Evolutionary conservation across 2,888 invertebrate genomes (phyloP).

Genomic region (Rhynchonema sp.): DNA sequence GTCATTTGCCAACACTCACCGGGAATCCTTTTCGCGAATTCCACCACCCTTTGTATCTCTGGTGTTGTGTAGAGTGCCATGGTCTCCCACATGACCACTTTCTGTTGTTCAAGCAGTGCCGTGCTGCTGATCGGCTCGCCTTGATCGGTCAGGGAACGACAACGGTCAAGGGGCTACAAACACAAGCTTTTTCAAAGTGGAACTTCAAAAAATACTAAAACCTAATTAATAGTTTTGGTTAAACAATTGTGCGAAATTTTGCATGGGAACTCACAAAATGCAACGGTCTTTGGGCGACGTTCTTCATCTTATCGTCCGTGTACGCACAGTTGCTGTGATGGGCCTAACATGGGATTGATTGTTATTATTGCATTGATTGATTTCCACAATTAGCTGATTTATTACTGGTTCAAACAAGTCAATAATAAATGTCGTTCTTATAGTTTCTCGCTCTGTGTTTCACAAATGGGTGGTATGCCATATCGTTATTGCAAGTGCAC

Average conservation of each 20-base stretch:
- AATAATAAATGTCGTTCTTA: no score
- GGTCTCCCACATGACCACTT: conserved; percentile 61
- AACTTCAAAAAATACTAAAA: no score
- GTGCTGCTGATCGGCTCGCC: conserved; percentile 14
- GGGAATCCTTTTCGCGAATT: conserved; percentile 83
- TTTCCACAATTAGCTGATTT: no score
- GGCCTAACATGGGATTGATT: no score
- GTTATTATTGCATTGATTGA: no score
- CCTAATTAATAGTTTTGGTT: neutral
- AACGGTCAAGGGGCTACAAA: conserved; percentile 2
- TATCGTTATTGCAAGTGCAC: no score
- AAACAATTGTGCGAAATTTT: neutral
- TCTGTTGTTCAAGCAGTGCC: conserved; percentile 43
- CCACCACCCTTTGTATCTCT: conserved; percentile 75
- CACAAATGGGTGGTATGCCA: no score
- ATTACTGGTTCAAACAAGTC: no score
- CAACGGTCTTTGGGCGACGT: conserved; percentile 48
- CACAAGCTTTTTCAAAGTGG: neutral
- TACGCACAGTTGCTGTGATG: conserved; percentile 70
- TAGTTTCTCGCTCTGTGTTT: no score
- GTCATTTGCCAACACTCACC: conserved; percentile 31
- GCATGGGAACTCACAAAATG: conserved; percentile 35
- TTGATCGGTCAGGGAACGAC: neutral
- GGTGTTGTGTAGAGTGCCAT: conserved; percentile 60
- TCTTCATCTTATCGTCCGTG: conserved; percentile 58